Evolutionary conservation across 1,140 invertebrate species (phyloP), one percentile per base, ranked within the genome.

Genomic region (Danaus plexippus): DNA sequence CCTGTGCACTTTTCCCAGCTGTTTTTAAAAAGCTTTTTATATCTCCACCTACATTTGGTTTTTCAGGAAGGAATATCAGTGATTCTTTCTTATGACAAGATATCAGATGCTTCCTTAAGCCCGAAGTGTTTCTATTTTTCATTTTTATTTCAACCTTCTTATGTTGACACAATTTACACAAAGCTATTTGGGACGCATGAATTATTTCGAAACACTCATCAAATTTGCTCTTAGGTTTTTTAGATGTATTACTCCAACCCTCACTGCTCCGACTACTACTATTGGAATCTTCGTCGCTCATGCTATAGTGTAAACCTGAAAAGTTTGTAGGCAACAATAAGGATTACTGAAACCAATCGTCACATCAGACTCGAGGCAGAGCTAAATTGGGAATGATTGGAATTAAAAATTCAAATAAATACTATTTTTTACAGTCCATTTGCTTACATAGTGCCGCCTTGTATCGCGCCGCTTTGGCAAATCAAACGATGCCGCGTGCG

Each of bases 151-250:
- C 54, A 61, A 61, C 56, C 54, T 56, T 61, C 57, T 61, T 61
- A 61, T 61, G 59, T 57, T 61, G 54, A 52, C 59, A 61, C 59
- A 61, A 61, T 61, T 61, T 61, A 61, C 59, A 61, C 52, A 52
- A 49, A 51, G 59, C 54, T 57, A 55, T 62, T 54, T 62, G 54
- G 60, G 54, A 62, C 52, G 54, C 54, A 62, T 57, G 50, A 53
- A 62, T 62, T 62, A 62, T 57, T 62, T 62, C 60, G 60, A 62
- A 62, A 62, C 57, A 62, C 54, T 62, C 60, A 40, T 62, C 60
- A 62, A 62, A 62, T 62, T 62, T 62, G 60, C 60, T 62, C 53
- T 62, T 62, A 51, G 60, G 52, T 62, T 54, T 62, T 62, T 62
- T 62, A 57, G 60, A 54, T 62, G 54, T 57, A 54, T 57, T 54